These are phyloP conservation scores for Leucophora obtusa DNA, from an alignment of 2,888 invertebrate species.

Conservation along the genomic window DNA sequence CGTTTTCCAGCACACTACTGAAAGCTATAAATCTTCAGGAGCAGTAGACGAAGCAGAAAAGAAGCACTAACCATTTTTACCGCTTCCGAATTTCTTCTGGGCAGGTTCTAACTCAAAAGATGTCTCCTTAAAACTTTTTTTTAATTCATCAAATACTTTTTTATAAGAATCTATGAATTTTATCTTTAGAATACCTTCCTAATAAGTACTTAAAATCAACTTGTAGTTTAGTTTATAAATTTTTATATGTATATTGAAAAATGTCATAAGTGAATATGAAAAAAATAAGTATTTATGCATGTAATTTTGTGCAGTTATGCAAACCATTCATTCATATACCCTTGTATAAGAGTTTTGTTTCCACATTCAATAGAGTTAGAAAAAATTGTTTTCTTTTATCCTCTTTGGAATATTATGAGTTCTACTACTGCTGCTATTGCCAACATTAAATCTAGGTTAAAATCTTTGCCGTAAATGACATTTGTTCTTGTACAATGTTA, in stretches of 20 bases:
- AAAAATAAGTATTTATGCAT: background rate
- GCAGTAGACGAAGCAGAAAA: too few relatives aligned
- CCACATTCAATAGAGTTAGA: slow-evolving; percentile 1
- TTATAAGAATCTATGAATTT: too few relatives aligned
- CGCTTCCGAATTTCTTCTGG: too few relatives aligned
- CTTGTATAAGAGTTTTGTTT: slow-evolving; percentile 5
- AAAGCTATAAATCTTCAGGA: too few relatives aligned
- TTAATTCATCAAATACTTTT: too few relatives aligned
- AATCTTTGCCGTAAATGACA: slow-evolving; percentile 1
- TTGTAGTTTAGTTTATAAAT: background rate
- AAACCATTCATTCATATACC: slow-evolving; percentile 1
- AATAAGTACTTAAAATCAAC: background rate
- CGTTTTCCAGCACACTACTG: too few relatives aligned
- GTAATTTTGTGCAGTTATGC: background rate
- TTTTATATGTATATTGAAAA: background rate
- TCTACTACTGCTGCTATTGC: background rate
- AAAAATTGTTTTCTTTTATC: background rate
- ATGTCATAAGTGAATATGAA: slow-evolving; percentile 3
- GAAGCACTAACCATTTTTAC: too few relatives aligned
- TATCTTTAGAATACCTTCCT: too few relatives aligned
- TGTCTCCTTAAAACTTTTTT: too few relatives aligned
- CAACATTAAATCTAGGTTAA: slow-evolving; percentile 5
- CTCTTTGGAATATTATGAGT: slow-evolving; percentile 1
- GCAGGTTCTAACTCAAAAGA: too few relatives aligned
- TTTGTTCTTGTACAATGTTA: slow-evolving; percentile 1